Evolutionary conservation across 2,113 vertebrate species (phyloP).

Genomic region (Zosterops japonicus): DNA sequence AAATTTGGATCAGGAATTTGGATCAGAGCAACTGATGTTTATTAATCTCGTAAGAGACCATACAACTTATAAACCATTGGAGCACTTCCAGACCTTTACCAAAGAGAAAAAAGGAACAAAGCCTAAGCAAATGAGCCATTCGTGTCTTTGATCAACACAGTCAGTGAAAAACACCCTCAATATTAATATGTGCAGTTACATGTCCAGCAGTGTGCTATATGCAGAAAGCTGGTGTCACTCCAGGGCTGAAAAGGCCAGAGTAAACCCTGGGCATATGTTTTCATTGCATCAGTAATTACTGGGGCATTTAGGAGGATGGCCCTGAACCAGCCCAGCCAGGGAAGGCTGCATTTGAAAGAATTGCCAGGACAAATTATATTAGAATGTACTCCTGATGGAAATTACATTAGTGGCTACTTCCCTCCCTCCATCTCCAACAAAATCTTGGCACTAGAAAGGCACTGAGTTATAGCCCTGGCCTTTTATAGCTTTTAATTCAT

Average conservation of each 20-base stretch:
- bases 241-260: not conserved
- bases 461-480: slow-evolving; percentile 52
- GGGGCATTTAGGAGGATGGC: slow-evolving; percentile 12
- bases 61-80: not conserved
- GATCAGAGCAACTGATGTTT: not conserved
- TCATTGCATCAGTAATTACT: slow-evolving; percentile 35
- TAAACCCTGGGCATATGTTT: slow-evolving; percentile 8
- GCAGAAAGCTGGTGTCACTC: not conserved
- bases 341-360: slow-evolving; percentile 34
- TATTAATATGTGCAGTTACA: not conserved
- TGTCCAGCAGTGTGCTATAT: not conserved
- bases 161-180: not conserved
- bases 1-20: slow-evolving; percentile 18
- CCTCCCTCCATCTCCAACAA: not conserved
- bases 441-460: slow-evolving; percentile 61
- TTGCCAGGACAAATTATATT: slow-evolving; percentile 75
- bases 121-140: not conserved
- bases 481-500: slow-evolving; percentile 60
- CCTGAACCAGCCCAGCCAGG: slow-evolving; percentile 30
- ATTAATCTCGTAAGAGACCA: not conserved
- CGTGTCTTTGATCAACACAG: not conserved
- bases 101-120: not conserved
- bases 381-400: slow-evolving; percentile 62
- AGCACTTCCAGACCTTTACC: not conserved
- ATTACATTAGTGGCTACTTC: slow-evolving; percentile 44